These are phyloP conservation scores for Epizoanthus stellaris DNA, from an alignment of 92 coral and sea anemone species.

Conservation along the genomic window DNA sequence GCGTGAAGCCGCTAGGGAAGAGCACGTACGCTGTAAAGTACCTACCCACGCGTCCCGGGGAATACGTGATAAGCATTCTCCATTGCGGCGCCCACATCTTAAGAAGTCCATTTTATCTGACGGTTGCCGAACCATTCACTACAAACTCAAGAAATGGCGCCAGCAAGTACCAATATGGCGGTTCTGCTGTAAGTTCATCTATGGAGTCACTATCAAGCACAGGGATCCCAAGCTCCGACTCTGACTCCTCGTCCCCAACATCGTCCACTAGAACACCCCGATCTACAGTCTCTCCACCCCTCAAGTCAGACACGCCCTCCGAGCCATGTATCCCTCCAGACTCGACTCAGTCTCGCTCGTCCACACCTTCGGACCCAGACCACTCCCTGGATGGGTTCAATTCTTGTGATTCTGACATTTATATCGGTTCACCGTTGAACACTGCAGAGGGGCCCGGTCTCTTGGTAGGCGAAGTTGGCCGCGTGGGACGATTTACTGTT, in stretches of 20 bases:
- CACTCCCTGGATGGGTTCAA: not conserved
- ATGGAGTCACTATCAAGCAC: conserved; percentile 34
- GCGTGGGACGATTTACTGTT: conserved; percentile 86
- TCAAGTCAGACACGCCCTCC: not conserved
- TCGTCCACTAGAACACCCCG: too few relatives aligned
- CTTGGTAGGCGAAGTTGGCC: conserved; percentile 89
- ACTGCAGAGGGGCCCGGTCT: conserved; percentile 95
- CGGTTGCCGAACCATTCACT: conserved; percentile 70
- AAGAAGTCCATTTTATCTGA: conserved; percentile 91
- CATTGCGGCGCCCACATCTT: conserved; percentile 94
- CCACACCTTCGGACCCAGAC: conserved; percentile 9
- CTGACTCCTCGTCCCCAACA: not conserved
- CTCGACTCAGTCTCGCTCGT: conserved; percentile 19
- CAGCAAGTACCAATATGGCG: conserved; percentile 7
- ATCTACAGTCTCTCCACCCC: not conserved
- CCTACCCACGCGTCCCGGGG: conserved; percentile 91
- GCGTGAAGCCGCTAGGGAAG: conserved; percentile 88
- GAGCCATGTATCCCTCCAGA: not conserved
- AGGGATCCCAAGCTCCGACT: conserved; percentile 9
- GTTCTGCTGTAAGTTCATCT: not conserved
- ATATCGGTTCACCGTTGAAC: conserved; percentile 58
- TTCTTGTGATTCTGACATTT: not conserved
- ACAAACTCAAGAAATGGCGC: conserved; percentile 17
- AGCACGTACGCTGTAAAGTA: conserved; percentile 92
- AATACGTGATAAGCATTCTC: conserved; percentile 87